Evolutionary conservation across 2,113 vertebrate genomes (phyloP).

Genomic region (Epinephelus fuscoguttatus): DNA sequence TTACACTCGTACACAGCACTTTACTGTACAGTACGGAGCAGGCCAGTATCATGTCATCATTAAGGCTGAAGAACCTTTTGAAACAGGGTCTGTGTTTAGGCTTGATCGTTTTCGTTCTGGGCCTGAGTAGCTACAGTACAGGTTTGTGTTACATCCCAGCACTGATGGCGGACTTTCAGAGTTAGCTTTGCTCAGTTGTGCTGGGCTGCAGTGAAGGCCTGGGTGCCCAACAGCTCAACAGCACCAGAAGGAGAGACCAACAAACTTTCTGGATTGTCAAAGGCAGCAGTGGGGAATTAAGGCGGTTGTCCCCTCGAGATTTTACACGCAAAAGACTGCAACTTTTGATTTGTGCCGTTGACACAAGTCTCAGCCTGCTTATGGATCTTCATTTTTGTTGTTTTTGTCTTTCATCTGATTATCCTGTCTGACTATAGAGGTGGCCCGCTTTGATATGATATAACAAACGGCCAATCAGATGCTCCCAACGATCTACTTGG

Average conservation of each 20-base stretch:
- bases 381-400: conserved; percentile 23
- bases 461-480: conserved; percentile 22
- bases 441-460: conserved; percentile 12
- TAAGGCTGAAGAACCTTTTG: conserved; percentile 67
- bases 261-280: conserved; percentile 68
- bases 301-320: conserved; percentile 75
- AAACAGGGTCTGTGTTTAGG: conserved; percentile 26
- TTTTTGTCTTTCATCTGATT: conserved; percentile 20
- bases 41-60: conserved; percentile 37
- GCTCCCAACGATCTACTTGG: conserved; percentile 86
- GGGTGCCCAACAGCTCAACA: conserved; percentile 21
- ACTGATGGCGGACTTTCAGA: conserved; percentile 29
- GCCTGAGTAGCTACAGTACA: conserved; percentile 73
- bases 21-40: conserved; percentile 42
- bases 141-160: conserved; percentile 52
- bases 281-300: conserved; percentile 86
- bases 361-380: conserved; percentile 40
- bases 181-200: conserved; percentile 39
- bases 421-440: conserved; percentile 24
- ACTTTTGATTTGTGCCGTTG: conserved; percentile 40
- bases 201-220: conserved; percentile 41
- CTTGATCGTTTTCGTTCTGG: conserved; percentile 34
- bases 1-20: conserved; percentile 40
- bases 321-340: conserved; percentile 20
- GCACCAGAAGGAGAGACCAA: conserved; percentile 55